phyloP scores from a whole-genome alignment of 2,888 invertebrate genomes.

The Geotrupes spiniger region DNA sequence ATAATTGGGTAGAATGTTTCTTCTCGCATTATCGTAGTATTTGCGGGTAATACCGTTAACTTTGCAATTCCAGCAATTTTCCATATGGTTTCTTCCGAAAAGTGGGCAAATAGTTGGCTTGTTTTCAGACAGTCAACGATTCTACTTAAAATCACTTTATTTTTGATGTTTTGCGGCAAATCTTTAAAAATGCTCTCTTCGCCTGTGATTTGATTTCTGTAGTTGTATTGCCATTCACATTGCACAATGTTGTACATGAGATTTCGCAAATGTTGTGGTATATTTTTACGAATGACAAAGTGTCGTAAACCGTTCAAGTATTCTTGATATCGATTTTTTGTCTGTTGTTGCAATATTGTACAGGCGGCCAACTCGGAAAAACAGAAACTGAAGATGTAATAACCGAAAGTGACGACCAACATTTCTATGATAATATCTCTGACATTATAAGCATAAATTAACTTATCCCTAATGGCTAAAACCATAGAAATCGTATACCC shows the following conservation, averaged over 20 bases:
- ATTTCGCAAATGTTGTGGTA: slow-evolving; percentile 9
- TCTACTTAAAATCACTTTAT: slow-evolving; percentile 44
- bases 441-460: slow-evolving; percentile 17
- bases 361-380: slow-evolving; percentile 21
- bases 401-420: slow-evolving; percentile 15
- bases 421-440: slow-evolving; percentile 16
- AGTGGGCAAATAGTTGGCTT: slow-evolving; percentile 21
- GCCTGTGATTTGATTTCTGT: slow-evolving; percentile 13
- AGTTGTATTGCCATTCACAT: slow-evolving; percentile 16
- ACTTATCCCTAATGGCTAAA: slow-evolving; percentile 7
- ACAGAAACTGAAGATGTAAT: slow-evolving; percentile 20
- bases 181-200: slow-evolving; percentile 10
- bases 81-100: slow-evolving; percentile 6
- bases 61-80: slow-evolving; percentile 9
- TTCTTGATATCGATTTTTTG: slow-evolving; percentile 6
- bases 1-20: slow-evolving; percentile 9
- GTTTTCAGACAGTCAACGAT: slow-evolving; percentile 51
- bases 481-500: slow-evolving; percentile 11
- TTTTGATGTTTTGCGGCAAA: slow-evolving; percentile 12
- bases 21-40: slow-evolving; percentile 13
- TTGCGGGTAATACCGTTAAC: slow-evolving; percentile 18
- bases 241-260: slow-evolving; percentile 15
- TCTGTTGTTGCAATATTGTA: slow-evolving; percentile 9
- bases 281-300: slow-evolving; percentile 6
- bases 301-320: slow-evolving; percentile 7